Base-by-base conservation (phyloP, 2,113 vertebrate genomes). In the Furnarius figulus region DNA sequence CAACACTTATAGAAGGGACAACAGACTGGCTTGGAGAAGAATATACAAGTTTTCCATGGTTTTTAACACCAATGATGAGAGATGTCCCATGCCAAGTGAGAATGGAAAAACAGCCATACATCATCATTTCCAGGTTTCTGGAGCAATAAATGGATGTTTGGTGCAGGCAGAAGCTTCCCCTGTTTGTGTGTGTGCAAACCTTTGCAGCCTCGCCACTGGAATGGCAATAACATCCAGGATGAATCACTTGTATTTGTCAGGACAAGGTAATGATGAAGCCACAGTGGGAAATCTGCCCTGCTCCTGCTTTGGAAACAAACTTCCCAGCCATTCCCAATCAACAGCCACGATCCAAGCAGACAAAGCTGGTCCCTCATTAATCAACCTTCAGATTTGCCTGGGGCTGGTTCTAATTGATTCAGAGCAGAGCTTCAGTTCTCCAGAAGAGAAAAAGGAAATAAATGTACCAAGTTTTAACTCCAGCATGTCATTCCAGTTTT, bases 371-470 rank as follows among this genome's bases (percentile, higher is more conserved):
- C 76, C 47, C 77, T 95, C 62, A n/a, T 79, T 90, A 89, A 92
- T 85, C 88, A 90, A 1, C 74, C 24, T 86, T 40, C 7, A 9
- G 37, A 39, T 94, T n/a, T 93, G 82, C 93, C 88, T 76, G 46
- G 21, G 70, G 79, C 70, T 93, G 40, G 49, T 80, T 92, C 79
- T 93, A 87, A 96, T 90, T 97, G 85, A 94, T 92, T 94, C 72
- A 3, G 2, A 75, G 53, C 40, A 68, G 68, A 87, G 37, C 53
- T 85, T 75, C 49, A 52, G 12, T 65, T 88, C 73, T 85, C 42
- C 55, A 68, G 85, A 58, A 80, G 61, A 22, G 30, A 62, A 66
- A 65, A 93, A 78, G 40, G 33, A 95, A 86, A 91, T 31, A 52
- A 52, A n/a, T 72, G 80, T 66, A 49, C 40, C 20, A 50, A 35